Percentiles rank a stretch among this genome's conserved stretches.
Conservation (phyloP, 2,113 vertebrate species). For the Aphyosemion australe region DNA sequence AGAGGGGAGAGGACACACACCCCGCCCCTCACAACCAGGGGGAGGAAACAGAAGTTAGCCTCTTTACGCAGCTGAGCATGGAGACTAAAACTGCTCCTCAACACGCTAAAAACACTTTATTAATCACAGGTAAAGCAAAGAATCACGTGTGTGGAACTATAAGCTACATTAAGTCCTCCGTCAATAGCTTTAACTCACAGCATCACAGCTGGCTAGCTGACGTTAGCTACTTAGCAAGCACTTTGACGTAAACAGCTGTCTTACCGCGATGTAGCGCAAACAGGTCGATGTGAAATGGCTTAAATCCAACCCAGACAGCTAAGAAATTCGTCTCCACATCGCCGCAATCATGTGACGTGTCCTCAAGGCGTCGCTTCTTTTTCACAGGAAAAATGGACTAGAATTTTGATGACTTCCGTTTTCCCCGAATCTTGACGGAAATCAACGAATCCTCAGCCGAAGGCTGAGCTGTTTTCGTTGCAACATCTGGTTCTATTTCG, state of each 20-base stretch:
- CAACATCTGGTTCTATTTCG: background rate
- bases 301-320: background rate
- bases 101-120: background rate
- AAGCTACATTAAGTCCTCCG: background rate
- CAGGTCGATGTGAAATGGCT: background rate
- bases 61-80: background rate
- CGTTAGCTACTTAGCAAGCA: background rate
- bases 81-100: background rate
- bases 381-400: constrained; percentile 18
- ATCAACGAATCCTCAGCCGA: constrained; percentile 11
- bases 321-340: constrained; percentile 21
- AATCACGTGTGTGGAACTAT: background rate
- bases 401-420: constrained; percentile 65
- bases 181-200: background rate
- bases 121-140: background rate
- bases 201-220: constrained; percentile 13
- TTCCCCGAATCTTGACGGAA: constrained; percentile 45
- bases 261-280: constrained; percentile 21
- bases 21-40: constrained; percentile 49
- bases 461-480: background rate
- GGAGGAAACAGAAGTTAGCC: constrained; percentile 16
- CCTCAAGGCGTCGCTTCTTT: background rate
- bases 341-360: constrained; percentile 25
- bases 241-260: constrained; percentile 8
- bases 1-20: constrained; percentile 19